phyloP scores from a whole-genome alignment of 2,888 invertebrate genomes.

The Netelia fuscicornis region DNA sequence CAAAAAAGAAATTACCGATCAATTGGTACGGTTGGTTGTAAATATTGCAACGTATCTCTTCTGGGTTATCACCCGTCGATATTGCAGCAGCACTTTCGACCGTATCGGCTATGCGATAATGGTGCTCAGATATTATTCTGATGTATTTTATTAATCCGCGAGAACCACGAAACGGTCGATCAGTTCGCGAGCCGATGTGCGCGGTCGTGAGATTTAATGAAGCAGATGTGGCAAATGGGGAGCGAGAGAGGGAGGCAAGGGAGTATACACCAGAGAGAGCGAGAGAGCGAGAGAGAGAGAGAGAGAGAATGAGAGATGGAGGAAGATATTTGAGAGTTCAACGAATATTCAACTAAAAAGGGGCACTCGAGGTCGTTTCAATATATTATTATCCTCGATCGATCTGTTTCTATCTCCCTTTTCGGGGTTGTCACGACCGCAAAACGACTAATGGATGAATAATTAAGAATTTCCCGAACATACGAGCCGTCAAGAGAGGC shows the following conservation, averaged over 20 bases:
- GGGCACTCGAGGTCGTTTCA: constrained; percentile 39
- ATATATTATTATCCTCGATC: constrained; percentile 66
- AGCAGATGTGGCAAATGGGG: no score
- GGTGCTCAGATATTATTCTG: no score
- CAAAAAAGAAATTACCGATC: no score
- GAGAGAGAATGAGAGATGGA: background rate
- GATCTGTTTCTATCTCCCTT: constrained; percentile 29
- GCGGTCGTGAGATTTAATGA: no score
- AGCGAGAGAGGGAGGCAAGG: background rate
- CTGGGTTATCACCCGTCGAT: no score
- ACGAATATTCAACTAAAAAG: constrained; percentile 49
- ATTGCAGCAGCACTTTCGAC: no score
- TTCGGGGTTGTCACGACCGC: constrained; percentile 46
- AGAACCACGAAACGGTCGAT: no score
- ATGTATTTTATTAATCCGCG: no score
- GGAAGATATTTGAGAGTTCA: constrained; percentile 24
- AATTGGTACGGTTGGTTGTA: no score
- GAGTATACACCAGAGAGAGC: background rate
- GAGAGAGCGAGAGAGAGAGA: constrained; percentile 1
- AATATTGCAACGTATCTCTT: no score
- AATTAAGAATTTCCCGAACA: constrained; percentile 63
- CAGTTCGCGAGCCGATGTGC: no score
- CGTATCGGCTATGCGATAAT: no score
- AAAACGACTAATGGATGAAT: constrained; percentile 64
- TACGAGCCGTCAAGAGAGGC: constrained; percentile 19